Conservation (phyloP, 2,888 invertebrate species). For the Mythimna albipuncta region DNA sequence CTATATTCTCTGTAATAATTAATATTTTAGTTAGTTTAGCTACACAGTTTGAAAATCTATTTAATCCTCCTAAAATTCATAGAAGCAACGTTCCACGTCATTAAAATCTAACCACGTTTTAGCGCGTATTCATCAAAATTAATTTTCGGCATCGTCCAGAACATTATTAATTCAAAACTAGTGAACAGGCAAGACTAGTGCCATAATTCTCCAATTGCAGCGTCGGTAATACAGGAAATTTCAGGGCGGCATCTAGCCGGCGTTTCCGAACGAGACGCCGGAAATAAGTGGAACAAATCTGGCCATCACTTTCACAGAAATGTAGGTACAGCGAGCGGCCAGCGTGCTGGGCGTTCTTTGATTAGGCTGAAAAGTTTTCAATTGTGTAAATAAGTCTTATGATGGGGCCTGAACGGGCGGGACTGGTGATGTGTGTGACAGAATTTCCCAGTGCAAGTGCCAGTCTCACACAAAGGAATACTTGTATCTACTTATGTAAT, state of each 20-base stretch:
- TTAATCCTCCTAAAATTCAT: neutral
- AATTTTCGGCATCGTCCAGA: slow-evolving; percentile 22
- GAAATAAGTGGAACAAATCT: slow-evolving; percentile 76
- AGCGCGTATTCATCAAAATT: slow-evolving; percentile 34
- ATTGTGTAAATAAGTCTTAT: too few relatives aligned
- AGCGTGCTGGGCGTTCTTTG: slow-evolving; percentile 9
- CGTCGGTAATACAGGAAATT: slow-evolving; percentile 68
- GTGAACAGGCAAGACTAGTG: slow-evolving; percentile 59
- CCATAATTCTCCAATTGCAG: slow-evolving; percentile 45
- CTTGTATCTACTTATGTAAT: too few relatives aligned
- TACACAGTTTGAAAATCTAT: too few relatives aligned
- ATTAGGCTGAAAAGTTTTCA: neutral
- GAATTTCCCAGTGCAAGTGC: too few relatives aligned
- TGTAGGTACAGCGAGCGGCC: slow-evolving; percentile 36
- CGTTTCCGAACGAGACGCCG: slow-evolving; percentile 69
- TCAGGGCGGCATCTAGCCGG: slow-evolving; percentile 64
- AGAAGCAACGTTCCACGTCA: neutral
- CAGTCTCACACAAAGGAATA: too few relatives aligned
- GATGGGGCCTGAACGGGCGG: too few relatives aligned
- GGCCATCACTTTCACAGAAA: slow-evolving; percentile 64
- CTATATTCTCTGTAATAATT: neutral
- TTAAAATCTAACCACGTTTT: slow-evolving; percentile 26
- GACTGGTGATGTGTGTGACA: too few relatives aligned
- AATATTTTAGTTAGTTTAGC: neutral
- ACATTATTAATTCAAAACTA: slow-evolving; percentile 62